These are phyloP conservation scores for Bombus soroeensis DNA, from an alignment of 1,140 invertebrate genomes.

Conservation along the genomic window DNA sequence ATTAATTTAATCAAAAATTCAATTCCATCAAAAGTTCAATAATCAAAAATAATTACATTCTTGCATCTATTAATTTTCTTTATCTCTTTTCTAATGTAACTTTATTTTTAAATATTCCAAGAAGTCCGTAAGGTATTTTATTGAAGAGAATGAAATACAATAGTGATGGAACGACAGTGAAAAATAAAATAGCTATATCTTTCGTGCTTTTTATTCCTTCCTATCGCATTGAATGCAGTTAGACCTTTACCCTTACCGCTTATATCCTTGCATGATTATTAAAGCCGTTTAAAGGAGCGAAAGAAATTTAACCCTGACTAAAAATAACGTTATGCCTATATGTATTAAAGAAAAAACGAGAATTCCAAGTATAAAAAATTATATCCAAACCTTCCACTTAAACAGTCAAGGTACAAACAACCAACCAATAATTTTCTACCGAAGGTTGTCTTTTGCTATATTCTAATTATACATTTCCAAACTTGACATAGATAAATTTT, in stretches of 20 bases:
- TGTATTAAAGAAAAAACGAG: neutral
- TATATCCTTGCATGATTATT: conserved; percentile 9
- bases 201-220: neutral
- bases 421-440: neutral
- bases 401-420: neutral
- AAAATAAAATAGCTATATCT: neutral
- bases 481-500: neutral
- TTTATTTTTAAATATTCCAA: neutral
- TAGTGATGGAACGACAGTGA: neutral
- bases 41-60: too few species aligned
- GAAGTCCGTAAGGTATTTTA: too few species aligned
- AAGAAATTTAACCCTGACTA: conserved; percentile 17
- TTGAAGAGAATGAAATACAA: neutral
- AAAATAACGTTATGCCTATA: neutral
- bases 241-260: conserved; percentile 18
- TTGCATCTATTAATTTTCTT: neutral
- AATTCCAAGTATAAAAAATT: neutral
- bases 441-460: neutral
- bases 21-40: too few species aligned
- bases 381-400: neutral
- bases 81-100: neutral
- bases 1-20: neutral
- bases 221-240: neutral
- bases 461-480: neutral
- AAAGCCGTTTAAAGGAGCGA: neutral